Evolutionary conservation across 2,888 invertebrate genomes (phyloP), one percentile per base, ranked within the genome.

Genomic region (Idaea biselata): DNA sequence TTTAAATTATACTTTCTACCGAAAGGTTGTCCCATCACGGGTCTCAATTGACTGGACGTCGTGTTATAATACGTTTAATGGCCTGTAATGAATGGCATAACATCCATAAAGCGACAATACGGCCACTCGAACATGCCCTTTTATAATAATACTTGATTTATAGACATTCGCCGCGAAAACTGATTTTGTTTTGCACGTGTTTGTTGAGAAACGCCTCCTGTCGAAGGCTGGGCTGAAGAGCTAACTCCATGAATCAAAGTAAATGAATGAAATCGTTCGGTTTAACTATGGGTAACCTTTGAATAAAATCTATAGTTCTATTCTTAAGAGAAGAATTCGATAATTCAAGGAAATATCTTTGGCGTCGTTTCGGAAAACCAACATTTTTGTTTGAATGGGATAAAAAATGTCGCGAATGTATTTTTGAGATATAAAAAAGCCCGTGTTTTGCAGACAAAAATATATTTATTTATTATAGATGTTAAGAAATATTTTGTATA

Each of bases 41-140:
- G 60, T 81, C 87, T 70, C 53, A 17, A 44, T 73, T 69, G 4
- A 63, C 63, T 84, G 85, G 89, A 83, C 78, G 81, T 74, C 73
- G 78, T 74, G 74, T 87, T 86, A 91, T 91, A 92, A 91, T 89
- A 84, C 87, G 86, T 88, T 91, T 90, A 92, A 92, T 92, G 92
- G 91, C 87, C 81, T 90, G 92, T 91, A 92, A 91, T 91, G 91
- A 91, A 92, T 90, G 85, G 89, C 82, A 89, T 91, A 91, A 92
- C 92, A 92, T 90, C 91, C 85, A 92, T 92, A 91, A 91, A 88
- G 83, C 83, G 82, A 92, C 92, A 92, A 92, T 89, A 86, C 81
- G 80, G 84, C 83, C 85, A 89, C 91, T 91, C 88, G 88, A 91
- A 90, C 83, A 83, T 82, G 88, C 86, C 86, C 87, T 84, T 88